phyloP scores from a whole-genome alignment of 2,113 vertebrate species.

The Blennius ocellaris region DNA sequence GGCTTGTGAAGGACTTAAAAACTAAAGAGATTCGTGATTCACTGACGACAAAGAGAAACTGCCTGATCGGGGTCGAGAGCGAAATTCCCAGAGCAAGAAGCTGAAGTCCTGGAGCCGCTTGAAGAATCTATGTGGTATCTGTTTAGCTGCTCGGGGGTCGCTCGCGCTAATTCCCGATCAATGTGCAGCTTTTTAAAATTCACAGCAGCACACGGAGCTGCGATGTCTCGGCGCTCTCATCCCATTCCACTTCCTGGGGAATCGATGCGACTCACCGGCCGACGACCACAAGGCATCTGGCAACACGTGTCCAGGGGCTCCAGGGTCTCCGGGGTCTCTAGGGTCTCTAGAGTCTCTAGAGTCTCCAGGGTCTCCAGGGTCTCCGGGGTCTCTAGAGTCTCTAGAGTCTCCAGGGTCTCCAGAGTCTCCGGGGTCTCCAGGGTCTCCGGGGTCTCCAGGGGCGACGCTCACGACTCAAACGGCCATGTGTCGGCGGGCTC shows the following conservation, averaged over 20 bases:
- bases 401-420: too few relatives aligned
- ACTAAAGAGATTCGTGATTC: slow-evolving; percentile 43
- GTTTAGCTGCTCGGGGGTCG: slow-evolving; percentile 8
- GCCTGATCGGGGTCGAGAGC: slow-evolving; percentile 37
- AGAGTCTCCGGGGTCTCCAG: too few relatives aligned
- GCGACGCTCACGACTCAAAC: slow-evolving; percentile 11
- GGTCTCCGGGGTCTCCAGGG: slow-evolving; percentile 11
- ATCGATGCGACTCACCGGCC: slow-evolving; percentile 42
- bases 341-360: too few relatives aligned
- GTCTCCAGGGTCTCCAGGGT: too few relatives aligned
- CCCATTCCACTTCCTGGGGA: slow-evolving; percentile 9
- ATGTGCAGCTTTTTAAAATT: slow-evolving; percentile 56
- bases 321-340: too few relatives aligned
- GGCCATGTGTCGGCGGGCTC: neutral
- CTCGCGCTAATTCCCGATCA: slow-evolving; percentile 40
- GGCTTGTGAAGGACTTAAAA: slow-evolving; percentile 12
- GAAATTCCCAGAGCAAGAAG: slow-evolving; percentile 14
- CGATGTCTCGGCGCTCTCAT: slow-evolving; percentile 9
- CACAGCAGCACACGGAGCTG: neutral
- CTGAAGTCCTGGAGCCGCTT: neutral
- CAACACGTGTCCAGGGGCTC: slow-evolving; percentile 6
- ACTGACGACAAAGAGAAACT: slow-evolving; percentile 17
- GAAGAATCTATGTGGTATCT: neutral
- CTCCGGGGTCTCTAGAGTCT: too few relatives aligned
- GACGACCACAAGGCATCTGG: slow-evolving; percentile 6